phyloP scores from a whole-genome alignment of 2,113 vertebrate genomes.

The Coregonus clupeaformis region DNA sequence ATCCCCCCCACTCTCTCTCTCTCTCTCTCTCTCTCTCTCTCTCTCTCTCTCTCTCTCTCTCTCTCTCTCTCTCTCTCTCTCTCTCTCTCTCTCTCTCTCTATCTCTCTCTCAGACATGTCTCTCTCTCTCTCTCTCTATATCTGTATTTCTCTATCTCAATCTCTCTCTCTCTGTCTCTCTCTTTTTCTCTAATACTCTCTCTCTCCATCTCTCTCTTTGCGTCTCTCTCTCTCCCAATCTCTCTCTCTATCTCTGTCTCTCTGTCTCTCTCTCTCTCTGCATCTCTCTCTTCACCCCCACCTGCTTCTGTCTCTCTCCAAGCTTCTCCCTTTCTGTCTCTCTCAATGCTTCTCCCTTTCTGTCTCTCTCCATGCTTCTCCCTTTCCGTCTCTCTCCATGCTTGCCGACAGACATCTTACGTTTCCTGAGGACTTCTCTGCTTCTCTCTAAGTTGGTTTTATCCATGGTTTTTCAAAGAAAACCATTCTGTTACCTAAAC shows the following conservation, averaged over 20 bases:
- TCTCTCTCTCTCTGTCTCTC: not conserved
- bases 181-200: not conserved
- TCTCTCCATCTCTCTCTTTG: not conserved
- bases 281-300: conserved; percentile 13
- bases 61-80: not conserved
- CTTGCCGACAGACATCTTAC: conserved; percentile 72
- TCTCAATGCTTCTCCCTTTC: not conserved
- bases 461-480: not conserved
- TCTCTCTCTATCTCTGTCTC: no score
- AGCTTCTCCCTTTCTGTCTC: conserved; percentile 18
- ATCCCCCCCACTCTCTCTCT: conserved; percentile 8
- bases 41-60: not conserved
- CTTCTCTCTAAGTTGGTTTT: conserved; percentile 55
- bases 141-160: not conserved
- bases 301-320: conserved; percentile 14
- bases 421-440: conserved; percentile 55
- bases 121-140: not conserved
- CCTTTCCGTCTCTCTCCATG: not conserved
- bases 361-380: conserved; percentile 1
- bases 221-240: not conserved
- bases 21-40: not conserved
- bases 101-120: conserved; percentile 30
- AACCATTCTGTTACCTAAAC: no score
- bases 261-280: no score
- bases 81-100: not conserved